Evolutionary conservation across 2,888 invertebrate species (phyloP).

Genomic region (Zygogramma bicolorata): DNA sequence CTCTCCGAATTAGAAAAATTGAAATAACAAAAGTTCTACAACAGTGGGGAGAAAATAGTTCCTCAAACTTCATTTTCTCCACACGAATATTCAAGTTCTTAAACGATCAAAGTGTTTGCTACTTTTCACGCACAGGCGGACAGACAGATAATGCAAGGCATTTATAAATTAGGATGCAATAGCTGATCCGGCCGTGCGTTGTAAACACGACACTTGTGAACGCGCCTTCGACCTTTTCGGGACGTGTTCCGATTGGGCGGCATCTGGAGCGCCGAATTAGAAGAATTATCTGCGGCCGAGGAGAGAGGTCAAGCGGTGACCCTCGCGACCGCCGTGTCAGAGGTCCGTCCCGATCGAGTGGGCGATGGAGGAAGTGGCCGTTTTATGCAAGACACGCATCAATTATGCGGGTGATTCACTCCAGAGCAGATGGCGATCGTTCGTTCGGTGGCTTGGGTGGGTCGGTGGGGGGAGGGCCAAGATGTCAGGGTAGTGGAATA

Average conservation of each 20-base stretch:
- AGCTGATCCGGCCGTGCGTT: background rate
- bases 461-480: background rate
- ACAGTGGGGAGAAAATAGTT: no score
- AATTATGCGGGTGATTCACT: conserved; percentile 16
- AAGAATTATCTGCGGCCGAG: background rate
- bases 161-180: background rate
- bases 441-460: background rate
- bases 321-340: background rate
- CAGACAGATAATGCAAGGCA: no score
- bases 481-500: background rate
- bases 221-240: background rate
- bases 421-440: background rate
- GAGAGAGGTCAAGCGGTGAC: background rate
- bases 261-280: background rate
- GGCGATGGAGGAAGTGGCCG: conserved; percentile 44
- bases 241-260: background rate
- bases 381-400: conserved; percentile 36
- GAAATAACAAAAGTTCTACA: no score
- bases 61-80: no score
- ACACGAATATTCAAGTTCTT: no score
- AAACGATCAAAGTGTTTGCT: no score
- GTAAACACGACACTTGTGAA: background rate
- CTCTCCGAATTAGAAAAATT: no score
- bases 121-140: no score
- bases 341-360: conserved; percentile 28